phyloP scores from a whole-genome alignment of 2,888 invertebrate genomes.

The Ptychoptera contaminata region DNA sequence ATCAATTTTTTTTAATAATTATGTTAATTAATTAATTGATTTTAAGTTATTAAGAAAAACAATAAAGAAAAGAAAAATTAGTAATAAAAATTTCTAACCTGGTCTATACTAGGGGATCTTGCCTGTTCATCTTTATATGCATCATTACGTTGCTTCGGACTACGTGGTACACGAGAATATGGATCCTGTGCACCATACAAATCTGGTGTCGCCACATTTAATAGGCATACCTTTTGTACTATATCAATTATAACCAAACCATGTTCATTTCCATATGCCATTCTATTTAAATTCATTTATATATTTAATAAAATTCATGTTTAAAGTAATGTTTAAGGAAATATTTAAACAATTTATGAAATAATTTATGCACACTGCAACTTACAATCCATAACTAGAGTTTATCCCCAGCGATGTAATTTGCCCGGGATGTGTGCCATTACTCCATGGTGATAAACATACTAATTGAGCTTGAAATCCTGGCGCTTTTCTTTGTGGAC shows the following conservation, averaged over 20 bases:
- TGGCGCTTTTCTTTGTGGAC: slow-evolving; percentile 71
- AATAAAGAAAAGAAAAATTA: background rate
- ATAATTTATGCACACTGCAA: too few relatives aligned
- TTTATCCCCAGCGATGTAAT: slow-evolving; percentile 85
- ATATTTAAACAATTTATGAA: slow-evolving; percentile 1
- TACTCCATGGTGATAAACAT: slow-evolving; percentile 74
- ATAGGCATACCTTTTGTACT: slow-evolving; percentile 74
- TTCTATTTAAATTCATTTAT: slow-evolving; percentile 39
- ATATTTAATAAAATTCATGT: too few relatives aligned
- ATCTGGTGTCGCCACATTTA: slow-evolving; percentile 79
- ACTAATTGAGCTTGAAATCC: slow-evolving; percentile 95
- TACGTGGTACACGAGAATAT: slow-evolving; percentile 64
- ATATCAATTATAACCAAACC: slow-evolving; percentile 92
- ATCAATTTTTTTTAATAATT: background rate
- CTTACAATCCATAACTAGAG: slow-evolving; percentile 95
- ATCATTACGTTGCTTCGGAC: slow-evolving; percentile 45
- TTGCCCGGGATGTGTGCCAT: slow-evolving; percentile 64
- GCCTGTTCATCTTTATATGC: slow-evolving; percentile 41
- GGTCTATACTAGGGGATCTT: slow-evolving; percentile 76
- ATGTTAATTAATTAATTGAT: slow-evolving; percentile 1
- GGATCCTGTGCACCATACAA: slow-evolving; percentile 82
- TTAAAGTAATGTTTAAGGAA: too few relatives aligned
- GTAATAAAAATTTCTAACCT: slow-evolving; percentile 42
- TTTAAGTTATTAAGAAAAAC: too few relatives aligned
- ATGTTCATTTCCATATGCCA: slow-evolving; percentile 95